phyloP scores from a whole-genome alignment of 92 coral and sea anemone genomes.

The Palythoa grandiflora region DNA sequence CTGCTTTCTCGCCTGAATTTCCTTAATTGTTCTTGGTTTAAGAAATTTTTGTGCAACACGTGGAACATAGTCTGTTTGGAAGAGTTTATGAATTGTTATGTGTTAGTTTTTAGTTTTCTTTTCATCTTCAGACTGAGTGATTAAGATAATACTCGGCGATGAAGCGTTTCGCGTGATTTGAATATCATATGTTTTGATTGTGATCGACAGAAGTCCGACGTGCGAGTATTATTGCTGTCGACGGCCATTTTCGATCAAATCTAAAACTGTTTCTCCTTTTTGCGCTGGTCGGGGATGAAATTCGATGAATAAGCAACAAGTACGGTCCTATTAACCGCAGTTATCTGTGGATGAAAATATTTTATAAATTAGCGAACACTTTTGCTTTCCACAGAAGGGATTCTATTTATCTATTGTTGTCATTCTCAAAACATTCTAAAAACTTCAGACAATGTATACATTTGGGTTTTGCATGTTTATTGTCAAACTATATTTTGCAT shows the following conservation, averaged over 20 bases:
- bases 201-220: slow-evolving; percentile 32
- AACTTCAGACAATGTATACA: not conserved
- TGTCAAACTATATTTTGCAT: not conserved
- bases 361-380: not conserved
- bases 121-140: slow-evolving; percentile 26
- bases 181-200: slow-evolving; percentile 39
- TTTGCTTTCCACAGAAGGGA: slow-evolving; percentile 1
- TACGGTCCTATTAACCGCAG: slow-evolving; percentile 15
- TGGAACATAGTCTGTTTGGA: not conserved
- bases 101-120: slow-evolving; percentile 28
- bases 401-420: not conserved
- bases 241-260: slow-evolving; percentile 45
- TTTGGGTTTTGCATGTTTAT: not conserved
- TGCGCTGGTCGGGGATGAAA: not conserved
- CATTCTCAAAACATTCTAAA: not conserved
- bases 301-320: not conserved
- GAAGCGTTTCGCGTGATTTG: slow-evolving; percentile 43
- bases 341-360: slow-evolving; percentile 15
- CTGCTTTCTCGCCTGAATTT: not conserved
- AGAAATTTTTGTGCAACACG: slow-evolving; percentile 20
- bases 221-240: slow-evolving; percentile 35
- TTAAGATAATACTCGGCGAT: slow-evolving; percentile 25
- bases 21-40: not conserved
- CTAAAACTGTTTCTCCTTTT: slow-evolving; percentile 19
- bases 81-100: not conserved